Conservation (phyloP, 1,140 invertebrate species). For the Lutraria rhynchaena region DNA sequence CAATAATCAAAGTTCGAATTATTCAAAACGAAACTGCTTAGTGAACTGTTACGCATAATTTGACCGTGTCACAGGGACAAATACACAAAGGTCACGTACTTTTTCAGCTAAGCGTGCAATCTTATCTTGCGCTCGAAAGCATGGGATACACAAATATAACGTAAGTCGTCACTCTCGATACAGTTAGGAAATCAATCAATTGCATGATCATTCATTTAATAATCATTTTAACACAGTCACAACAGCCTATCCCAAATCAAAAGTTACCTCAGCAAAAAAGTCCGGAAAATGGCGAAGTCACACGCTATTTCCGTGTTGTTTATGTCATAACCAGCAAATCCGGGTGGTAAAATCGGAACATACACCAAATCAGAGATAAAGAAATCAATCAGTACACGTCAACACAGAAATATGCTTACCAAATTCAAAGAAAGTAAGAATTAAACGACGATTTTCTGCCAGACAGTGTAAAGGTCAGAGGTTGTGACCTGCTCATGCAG, state of each 20-base stretch:
- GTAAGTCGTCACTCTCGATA: too few relatives aligned
- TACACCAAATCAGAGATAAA: background rate
- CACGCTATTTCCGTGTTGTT: too few relatives aligned
- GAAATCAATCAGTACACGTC: background rate
- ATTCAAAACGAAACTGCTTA: slow-evolving; percentile 21
- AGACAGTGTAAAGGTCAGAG: slow-evolving; percentile 81
- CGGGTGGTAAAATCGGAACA: background rate
- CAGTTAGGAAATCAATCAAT: too few relatives aligned
- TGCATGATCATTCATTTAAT: too few relatives aligned
- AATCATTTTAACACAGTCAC: too few relatives aligned
- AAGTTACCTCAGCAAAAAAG: background rate
- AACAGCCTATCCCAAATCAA: background rate
- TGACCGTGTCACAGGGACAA: slow-evolving; percentile 71
- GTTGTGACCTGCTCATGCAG: slow-evolving; percentile 78
- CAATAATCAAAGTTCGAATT: too few relatives aligned
- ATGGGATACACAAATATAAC: too few relatives aligned
- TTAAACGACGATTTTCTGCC: slow-evolving; percentile 54
- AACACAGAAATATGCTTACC: slow-evolving; percentile 26
- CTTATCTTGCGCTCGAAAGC: too few relatives aligned
- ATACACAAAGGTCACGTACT: slow-evolving; percentile 78
- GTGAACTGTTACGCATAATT: slow-evolving; percentile 10
- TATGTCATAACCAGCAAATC: background rate
- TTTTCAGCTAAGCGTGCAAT: slow-evolving; percentile 11
- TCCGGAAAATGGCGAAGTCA: slow-evolving; percentile 29
- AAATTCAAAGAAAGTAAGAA: slow-evolving; percentile 23